Evolutionary conservation across 2,113 vertebrate genomes (phyloP).

Genomic region (Gobiocypris rarus): DNA sequence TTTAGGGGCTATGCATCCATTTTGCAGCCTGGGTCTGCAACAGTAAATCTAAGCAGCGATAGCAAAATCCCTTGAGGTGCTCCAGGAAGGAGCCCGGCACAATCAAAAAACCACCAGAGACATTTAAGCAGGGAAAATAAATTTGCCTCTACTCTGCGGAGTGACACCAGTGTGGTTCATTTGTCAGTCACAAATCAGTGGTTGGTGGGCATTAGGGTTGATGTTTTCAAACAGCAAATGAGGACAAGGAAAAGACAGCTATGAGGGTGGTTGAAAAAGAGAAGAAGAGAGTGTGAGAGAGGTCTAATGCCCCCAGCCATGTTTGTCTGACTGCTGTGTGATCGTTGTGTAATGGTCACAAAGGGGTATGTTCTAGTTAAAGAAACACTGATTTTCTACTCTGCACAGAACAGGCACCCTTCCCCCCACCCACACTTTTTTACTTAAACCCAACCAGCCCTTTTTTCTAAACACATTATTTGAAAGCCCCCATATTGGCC

Average conservation of each 20-base stretch:
- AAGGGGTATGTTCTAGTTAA: neutral
- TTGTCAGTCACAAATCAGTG: conserved; percentile 34
- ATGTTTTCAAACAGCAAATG: conserved; percentile 17
- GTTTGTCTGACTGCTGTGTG: conserved; percentile 26
- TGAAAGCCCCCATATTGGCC: too few species aligned
- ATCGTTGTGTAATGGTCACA: conserved; percentile 6
- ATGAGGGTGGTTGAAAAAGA: conserved; percentile 19
- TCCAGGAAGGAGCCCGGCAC: conserved; percentile 19
- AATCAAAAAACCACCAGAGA: conserved; percentile 27
- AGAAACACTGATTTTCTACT: neutral
- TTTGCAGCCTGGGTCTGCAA: conserved; percentile 35
- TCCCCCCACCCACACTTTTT: neutral
- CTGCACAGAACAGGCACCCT: neutral
- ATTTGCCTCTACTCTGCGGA: neutral
- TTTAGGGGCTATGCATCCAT: conserved; percentile 38
- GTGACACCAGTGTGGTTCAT: neutral
- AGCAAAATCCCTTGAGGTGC: conserved; percentile 5
- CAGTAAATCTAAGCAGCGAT: conserved; percentile 43
- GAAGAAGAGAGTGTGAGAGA: neutral
- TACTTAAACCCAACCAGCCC: neutral
- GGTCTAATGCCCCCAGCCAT: conserved; percentile 1
- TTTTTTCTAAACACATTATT: too few species aligned
- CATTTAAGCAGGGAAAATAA: neutral
- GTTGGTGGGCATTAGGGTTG: neutral
- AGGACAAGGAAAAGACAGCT: neutral